Conservation (phyloP, 2,888 invertebrate species). For the Galeruca laticollis region DNA sequence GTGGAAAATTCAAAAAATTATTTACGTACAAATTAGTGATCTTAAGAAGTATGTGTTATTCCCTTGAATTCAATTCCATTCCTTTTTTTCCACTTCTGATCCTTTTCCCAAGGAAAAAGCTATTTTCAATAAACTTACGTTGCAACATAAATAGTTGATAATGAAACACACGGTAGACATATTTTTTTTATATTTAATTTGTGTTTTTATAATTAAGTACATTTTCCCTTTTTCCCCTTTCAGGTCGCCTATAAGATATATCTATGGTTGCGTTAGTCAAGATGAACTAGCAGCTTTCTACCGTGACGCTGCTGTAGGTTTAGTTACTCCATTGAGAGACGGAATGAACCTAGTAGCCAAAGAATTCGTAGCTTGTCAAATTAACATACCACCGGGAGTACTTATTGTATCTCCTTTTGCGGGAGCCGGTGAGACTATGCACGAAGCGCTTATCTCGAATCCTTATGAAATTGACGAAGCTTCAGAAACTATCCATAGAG, state of each 20-base stretch:
- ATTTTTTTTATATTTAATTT: constrained; percentile 6
- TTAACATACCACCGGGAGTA: constrained; percentile 85
- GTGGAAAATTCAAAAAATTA: too few relatives aligned
- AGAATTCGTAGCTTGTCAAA: constrained; percentile 93
- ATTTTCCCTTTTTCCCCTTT: neutral
- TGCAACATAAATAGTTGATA: too few relatives aligned
- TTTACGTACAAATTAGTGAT: too few relatives aligned
- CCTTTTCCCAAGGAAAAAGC: too few relatives aligned
- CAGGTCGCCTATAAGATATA: constrained; percentile 83
- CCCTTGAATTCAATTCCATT: too few relatives aligned
- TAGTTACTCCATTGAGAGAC: constrained; percentile 89
- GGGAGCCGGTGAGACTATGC: constrained; percentile 94
- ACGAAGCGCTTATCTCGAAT: constrained; percentile 90
- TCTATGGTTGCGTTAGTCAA: constrained; percentile 89
- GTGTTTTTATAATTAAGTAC: neutral
- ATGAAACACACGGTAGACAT: neutral
- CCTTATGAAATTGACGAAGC: constrained; percentile 91
- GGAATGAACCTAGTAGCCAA: constrained; percentile 95
- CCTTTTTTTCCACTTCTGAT: too few relatives aligned
- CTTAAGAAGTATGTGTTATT: too few relatives aligned
- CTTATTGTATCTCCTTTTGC: constrained; percentile 91
- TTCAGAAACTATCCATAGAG: constrained; percentile 88
- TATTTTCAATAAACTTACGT: too few relatives aligned
- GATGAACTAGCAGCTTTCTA: constrained; percentile 89
- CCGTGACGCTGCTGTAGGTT: constrained; percentile 86